These are phyloP conservation scores for Drosophila monieri DNA, from an alignment of 2,888 invertebrate genomes.

Conservation along the genomic window DNA sequence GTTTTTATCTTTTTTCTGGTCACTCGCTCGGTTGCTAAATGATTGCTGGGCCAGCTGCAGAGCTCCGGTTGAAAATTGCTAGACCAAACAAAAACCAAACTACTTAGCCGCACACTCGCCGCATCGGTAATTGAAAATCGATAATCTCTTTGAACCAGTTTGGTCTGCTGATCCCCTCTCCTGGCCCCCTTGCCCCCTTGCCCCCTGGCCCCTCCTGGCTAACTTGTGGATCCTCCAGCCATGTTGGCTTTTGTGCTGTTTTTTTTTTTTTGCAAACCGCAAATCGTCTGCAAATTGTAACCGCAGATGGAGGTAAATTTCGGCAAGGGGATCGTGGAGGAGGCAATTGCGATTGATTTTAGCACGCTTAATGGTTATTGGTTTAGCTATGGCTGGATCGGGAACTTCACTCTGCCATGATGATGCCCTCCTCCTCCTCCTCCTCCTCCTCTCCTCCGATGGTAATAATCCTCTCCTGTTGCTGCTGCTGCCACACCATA, in stretches of 20 bases:
- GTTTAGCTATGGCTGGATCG: constrained; percentile 67
- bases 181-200: no score
- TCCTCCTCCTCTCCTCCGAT: constrained; percentile 13
- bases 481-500: constrained; percentile 72
- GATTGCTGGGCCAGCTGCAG: constrained; percentile 61
- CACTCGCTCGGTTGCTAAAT: constrained; percentile 51
- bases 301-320: constrained; percentile 48
- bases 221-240: constrained; percentile 45
- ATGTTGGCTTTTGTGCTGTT: constrained; percentile 52
- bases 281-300: constrained; percentile 79
- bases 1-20: neutral
- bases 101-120: constrained; percentile 78
- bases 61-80: constrained; percentile 67
- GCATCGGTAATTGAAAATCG: constrained; percentile 80
- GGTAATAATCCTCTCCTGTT: constrained; percentile 76
- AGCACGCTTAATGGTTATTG: constrained; percentile 80
- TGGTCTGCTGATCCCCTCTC: constrained; percentile 52
- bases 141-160: constrained; percentile 76
- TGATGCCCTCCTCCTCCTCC: constrained; percentile 3
- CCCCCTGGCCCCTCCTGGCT: neutral
- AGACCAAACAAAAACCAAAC: constrained; percentile 80
- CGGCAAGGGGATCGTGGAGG: constrained; percentile 32
- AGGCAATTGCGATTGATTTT: constrained; percentile 70
- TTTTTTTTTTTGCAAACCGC: constrained; percentile 51
- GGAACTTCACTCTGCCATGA: constrained; percentile 31